phyloP scores from a whole-genome alignment of 1,140 invertebrate genomes.

The Helicoverpa armigera region DNA sequence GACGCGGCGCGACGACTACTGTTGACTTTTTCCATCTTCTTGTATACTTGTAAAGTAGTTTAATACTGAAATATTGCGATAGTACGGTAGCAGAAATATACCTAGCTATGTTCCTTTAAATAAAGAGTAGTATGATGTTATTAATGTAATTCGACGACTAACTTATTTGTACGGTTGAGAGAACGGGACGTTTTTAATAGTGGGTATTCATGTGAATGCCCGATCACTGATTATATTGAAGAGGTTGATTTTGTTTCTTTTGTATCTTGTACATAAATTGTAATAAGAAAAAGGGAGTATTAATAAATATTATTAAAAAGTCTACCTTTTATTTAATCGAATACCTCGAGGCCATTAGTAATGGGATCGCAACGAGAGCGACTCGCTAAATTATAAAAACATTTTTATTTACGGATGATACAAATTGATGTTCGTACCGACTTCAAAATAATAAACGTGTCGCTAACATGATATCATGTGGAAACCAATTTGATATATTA shows the following conservation, averaged over 20 bases:
- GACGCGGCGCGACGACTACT: background rate
- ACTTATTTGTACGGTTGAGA: slow-evolving; percentile 66
- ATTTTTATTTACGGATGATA: background rate
- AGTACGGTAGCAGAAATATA: slow-evolving; percentile 75
- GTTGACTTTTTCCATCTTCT: slow-evolving; percentile 71
- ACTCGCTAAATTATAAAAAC: background rate
- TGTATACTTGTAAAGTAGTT: slow-evolving; percentile 81
- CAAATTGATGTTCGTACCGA: background rate
- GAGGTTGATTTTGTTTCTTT: slow-evolving; percentile 71
- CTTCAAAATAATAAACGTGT: background rate
- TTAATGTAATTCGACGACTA: slow-evolving; percentile 68
- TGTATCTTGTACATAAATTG: slow-evolving; percentile 84
- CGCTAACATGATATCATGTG: background rate
- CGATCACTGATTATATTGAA: slow-evolving; percentile 38
- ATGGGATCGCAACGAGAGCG: background rate
- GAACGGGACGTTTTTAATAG: slow-evolving; percentile 58
- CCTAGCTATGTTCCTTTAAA: slow-evolving; percentile 81
- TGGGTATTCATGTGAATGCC: slow-evolving; percentile 25
- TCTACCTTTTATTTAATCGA: slow-evolving; percentile 52
- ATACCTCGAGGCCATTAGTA: background rate
- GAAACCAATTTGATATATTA: slow-evolving; percentile 10
- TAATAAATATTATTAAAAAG: slow-evolving; percentile 79
- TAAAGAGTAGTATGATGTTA: slow-evolving; percentile 75
- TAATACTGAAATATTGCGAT: slow-evolving; percentile 68
- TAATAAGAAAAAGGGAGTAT: slow-evolving; percentile 72